A percentile compares a stretch with the other conserved stretches of the same genome.
phyloP scores from a whole-genome alignment of 2,888 invertebrate species.

The Liodrosophila aerea region DNA sequence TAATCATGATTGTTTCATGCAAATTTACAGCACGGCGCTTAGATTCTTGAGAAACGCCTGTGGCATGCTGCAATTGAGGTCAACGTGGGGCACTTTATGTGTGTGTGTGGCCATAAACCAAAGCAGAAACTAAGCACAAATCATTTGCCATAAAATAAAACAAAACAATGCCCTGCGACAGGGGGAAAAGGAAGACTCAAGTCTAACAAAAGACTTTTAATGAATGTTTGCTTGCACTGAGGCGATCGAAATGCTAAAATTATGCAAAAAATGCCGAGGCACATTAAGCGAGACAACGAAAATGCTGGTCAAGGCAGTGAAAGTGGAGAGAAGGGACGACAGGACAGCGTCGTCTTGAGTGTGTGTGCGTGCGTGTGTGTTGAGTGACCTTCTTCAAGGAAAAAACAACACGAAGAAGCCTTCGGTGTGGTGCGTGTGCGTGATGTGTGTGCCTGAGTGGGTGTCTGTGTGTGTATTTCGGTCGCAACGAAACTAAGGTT shows the following conservation, averaged over 20 bases:
- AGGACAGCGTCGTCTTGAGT: slow-evolving; percentile 10
- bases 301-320: slow-evolving; percentile 59
- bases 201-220: slow-evolving; percentile 34
- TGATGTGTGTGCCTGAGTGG: slow-evolving; percentile 22
- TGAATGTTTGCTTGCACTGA: slow-evolving; percentile 33
- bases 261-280: slow-evolving; percentile 42
- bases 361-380: not conserved
- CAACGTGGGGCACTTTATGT: slow-evolving; percentile 29
- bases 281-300: slow-evolving; percentile 28
- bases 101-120: slow-evolving; percentile 45
- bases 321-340: slow-evolving; percentile 17
- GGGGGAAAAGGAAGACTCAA: not conserved
- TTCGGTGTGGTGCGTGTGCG: slow-evolving; percentile 26
- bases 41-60: not conserved
- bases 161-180: not conserved
- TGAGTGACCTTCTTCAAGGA: slow-evolving; percentile 69
- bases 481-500: slow-evolving; percentile 47
- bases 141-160: slow-evolving; percentile 21
- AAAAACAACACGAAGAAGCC: slow-evolving; percentile 46
- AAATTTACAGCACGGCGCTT: slow-evolving; percentile 8
- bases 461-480: slow-evolving; percentile 10
- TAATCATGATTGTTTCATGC: slow-evolving; percentile 22
- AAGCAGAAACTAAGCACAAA: slow-evolving; percentile 28
- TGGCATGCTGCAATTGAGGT: slow-evolving; percentile 38
- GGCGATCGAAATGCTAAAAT: slow-evolving; percentile 42